Conservation (phyloP, 2,888 invertebrate genomes). For the Drosophila rubida region DNA sequence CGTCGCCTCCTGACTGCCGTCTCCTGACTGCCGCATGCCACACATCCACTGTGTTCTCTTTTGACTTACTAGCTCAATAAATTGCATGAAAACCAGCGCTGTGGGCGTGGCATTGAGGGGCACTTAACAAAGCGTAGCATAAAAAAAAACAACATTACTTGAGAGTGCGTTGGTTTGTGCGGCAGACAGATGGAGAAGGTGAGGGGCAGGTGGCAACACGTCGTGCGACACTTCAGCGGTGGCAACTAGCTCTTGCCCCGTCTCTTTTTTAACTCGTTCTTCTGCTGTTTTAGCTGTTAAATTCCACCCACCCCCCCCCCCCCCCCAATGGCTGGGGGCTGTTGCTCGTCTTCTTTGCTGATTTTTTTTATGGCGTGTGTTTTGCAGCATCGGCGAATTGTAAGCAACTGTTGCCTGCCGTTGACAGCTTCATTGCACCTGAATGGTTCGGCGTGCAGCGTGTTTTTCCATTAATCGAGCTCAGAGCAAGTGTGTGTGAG, state of each 20-base stretch:
- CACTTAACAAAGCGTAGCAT: slow-evolving; percentile 43
- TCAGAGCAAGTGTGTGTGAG: slow-evolving; percentile 15
- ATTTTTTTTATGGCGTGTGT: background rate
- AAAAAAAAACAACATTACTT: slow-evolving; percentile 12
- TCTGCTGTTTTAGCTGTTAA: background rate
- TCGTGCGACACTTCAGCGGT: slow-evolving; percentile 9
- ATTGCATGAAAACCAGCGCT: slow-evolving; percentile 23
- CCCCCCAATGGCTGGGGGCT: too few species aligned
- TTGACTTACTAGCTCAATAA: slow-evolving; percentile 23
- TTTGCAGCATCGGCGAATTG: slow-evolving; percentile 1
- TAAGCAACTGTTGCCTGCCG: slow-evolving; percentile 36
- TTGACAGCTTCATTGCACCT: slow-evolving; percentile 56
- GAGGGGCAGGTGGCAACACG: background rate
- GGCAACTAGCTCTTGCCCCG: slow-evolving; percentile 23
- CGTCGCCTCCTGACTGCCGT: background rate
- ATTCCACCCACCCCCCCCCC: background rate
- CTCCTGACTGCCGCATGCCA: background rate
- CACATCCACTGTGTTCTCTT: background rate
- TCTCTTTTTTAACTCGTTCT: background rate
- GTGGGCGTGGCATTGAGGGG: slow-evolving; percentile 50
- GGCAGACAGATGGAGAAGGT: slow-evolving; percentile 3
- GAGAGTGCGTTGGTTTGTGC: slow-evolving; percentile 50
- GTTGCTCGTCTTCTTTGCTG: background rate
- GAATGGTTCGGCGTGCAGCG: slow-evolving; percentile 36
- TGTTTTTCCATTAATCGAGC: slow-evolving; percentile 45